Conservation (phyloP, 2,113 vertebrate species). For the Heterotilapia buettikoferi region DNA sequence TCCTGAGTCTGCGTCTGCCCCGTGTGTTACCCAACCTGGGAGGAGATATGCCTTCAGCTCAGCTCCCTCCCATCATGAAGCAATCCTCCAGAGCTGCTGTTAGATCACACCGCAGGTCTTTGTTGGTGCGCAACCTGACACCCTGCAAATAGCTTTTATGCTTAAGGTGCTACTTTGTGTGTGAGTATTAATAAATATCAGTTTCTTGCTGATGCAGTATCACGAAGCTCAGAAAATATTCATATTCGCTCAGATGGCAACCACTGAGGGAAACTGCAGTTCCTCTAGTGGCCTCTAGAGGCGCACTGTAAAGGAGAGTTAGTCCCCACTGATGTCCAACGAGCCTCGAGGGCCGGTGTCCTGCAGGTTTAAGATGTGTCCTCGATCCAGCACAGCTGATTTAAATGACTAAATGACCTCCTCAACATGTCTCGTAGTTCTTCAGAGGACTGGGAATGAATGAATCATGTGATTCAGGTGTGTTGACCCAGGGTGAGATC, state of each 20-base stretch:
- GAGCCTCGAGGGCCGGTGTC: accelerated
- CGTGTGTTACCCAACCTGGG: not conserved
- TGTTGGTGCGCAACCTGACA: not conserved
- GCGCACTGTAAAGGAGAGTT: not conserved
- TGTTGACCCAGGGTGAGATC: accelerated
- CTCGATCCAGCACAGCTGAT: accelerated
- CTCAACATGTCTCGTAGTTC: not conserved
- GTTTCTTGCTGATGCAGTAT: not conserved
- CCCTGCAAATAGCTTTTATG: not conserved
- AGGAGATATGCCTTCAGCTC: not conserved
- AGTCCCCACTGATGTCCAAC: not conserved
- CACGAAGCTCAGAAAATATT: not conserved
- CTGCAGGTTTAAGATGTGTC: not conserved
- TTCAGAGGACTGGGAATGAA: not conserved
- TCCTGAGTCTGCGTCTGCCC: not conserved
- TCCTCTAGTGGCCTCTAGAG: not conserved
- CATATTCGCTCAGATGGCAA: accelerated
- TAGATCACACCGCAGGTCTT: not conserved
- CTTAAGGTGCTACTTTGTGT: not conserved
- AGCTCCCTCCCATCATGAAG: not conserved
- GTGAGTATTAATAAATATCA: accelerated
- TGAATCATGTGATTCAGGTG: accelerated
- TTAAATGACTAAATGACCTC: not conserved
- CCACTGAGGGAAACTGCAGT: not conserved
- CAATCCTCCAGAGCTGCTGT: not conserved